These are phyloP conservation scores for Poeciliopsis infans DNA, from an alignment of 2,797 vertebrate genomes.

Conservation along the genomic window DNA sequence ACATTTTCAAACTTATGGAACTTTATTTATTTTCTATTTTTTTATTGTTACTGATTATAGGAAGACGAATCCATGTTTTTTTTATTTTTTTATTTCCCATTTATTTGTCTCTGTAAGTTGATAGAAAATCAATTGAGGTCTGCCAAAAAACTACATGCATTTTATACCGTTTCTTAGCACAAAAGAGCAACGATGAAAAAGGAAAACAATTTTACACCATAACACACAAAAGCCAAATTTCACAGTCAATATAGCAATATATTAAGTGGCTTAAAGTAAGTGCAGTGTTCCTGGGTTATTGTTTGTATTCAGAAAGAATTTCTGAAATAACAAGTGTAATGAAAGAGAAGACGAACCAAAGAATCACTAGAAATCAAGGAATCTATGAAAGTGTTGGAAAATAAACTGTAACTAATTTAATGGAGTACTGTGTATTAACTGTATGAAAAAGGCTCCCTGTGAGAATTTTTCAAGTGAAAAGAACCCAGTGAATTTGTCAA, in stretches of 20 bases:
- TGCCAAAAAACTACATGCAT: not conserved
- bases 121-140: not conserved
- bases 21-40: not conserved
- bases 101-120: not conserved
- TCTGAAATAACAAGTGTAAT: not conserved
- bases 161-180: not conserved
- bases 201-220: not conserved
- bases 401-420: not conserved
- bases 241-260: not conserved
- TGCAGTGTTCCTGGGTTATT: not conserved
- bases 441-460: not conserved
- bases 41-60: not conserved
- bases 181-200: not conserved
- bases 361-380: not conserved
- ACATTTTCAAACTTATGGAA: not conserved
- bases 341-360: not conserved
- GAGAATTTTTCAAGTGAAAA: not conserved
- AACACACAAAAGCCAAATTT: not conserved
- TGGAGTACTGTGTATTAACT: not conserved
- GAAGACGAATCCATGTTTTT: not conserved
- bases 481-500: not conserved
- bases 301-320: not conserved
- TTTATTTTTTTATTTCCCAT: not conserved
- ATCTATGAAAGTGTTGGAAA: not conserved
- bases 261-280: not conserved